Evolutionary conservation across 2,888 invertebrate genomes (phyloP).

Genomic region (Acleris holmiana): DNA sequence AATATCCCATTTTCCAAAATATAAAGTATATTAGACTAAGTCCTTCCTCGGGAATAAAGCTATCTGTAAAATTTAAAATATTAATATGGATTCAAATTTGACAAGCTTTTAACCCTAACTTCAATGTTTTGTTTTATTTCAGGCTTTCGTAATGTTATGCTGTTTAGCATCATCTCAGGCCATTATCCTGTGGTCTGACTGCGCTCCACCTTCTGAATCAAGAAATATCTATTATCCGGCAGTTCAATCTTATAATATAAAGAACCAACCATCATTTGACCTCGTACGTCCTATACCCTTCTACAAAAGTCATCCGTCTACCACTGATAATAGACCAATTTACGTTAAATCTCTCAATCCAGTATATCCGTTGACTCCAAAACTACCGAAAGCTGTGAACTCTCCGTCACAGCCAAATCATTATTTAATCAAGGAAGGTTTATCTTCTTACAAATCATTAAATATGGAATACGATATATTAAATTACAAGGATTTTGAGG

Average conservation of each 20-base stretch:
- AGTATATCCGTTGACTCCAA: constrained; percentile 2
- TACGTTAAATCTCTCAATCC: constrained; percentile 36
- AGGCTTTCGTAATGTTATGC: constrained; percentile 51
- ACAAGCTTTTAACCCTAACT: background rate
- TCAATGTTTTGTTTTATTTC: constrained; percentile 40
- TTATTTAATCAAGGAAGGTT: constrained; percentile 28
- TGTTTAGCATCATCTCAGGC: constrained; percentile 47
- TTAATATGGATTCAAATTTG: too few species aligned
- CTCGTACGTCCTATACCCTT: background rate
- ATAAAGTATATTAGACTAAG: too few species aligned
- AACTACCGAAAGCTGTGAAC: constrained; percentile 15
- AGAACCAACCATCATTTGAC: background rate
- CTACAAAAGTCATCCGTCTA: background rate
- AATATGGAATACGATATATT: constrained; percentile 21
- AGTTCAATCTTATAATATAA: background rate
- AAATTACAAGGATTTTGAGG: constrained; percentile 48
- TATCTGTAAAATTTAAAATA: too few species aligned
- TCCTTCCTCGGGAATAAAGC: too few species aligned
- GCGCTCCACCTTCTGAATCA: constrained; percentile 29
- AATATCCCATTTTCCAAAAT: too few species aligned
- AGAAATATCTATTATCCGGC: background rate
- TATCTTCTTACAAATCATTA: constrained; percentile 29
- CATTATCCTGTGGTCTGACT: constrained; percentile 45
- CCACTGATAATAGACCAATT: constrained; percentile 29
- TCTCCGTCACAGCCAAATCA: constrained; percentile 24